A percentile compares a stretch with the other conserved stretches of the same genome.
phyloP scores from a whole-genome alignment of 2,888 invertebrate genomes.

The Microdon myrmicae region DNA sequence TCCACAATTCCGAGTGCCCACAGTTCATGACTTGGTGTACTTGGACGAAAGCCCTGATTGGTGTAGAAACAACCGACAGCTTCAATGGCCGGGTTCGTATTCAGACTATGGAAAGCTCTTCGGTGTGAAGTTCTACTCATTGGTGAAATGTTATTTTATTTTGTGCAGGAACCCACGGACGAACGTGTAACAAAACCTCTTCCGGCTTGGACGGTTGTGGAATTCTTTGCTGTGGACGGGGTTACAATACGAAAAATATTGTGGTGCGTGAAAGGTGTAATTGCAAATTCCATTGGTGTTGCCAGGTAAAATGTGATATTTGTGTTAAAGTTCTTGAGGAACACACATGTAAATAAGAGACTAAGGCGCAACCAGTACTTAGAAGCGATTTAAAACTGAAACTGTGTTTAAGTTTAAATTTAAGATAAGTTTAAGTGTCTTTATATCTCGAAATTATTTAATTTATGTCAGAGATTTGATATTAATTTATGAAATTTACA shows the following conservation, averaged over 20 bases:
- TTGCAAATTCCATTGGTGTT: conserved; percentile 97
- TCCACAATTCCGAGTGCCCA: conserved; percentile 82
- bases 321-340: conserved; percentile 82
- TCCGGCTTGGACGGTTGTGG: conserved; percentile 85
- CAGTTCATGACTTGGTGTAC: conserved; percentile 92
- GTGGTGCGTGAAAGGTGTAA: conserved; percentile 84
- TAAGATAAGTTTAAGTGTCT: conserved; percentile 1
- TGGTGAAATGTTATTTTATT: conserved; percentile 59
- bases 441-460: conserved; percentile 22
- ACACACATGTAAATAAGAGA: conserved; percentile 84
- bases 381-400: conserved; percentile 30
- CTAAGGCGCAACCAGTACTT: conserved; percentile 17
- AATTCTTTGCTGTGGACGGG: conserved; percentile 90
- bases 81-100: conserved; percentile 72
- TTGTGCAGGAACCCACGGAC: conserved; percentile 74
- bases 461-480: conserved; percentile 44
- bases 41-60: conserved; percentile 95
- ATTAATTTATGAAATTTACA: conserved; percentile 21
- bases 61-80: conserved; percentile 81
- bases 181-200: conserved; percentile 79
- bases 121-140: not conserved
- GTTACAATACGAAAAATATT: conserved; percentile 87
- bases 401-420: not conserved
- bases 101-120: not conserved
- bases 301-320: conserved; percentile 90